Evolutionary conservation across 2,113 vertebrate species (phyloP), one percentile per base, ranked within the genome.

Genomic region (Peromyscus californicus): DNA sequence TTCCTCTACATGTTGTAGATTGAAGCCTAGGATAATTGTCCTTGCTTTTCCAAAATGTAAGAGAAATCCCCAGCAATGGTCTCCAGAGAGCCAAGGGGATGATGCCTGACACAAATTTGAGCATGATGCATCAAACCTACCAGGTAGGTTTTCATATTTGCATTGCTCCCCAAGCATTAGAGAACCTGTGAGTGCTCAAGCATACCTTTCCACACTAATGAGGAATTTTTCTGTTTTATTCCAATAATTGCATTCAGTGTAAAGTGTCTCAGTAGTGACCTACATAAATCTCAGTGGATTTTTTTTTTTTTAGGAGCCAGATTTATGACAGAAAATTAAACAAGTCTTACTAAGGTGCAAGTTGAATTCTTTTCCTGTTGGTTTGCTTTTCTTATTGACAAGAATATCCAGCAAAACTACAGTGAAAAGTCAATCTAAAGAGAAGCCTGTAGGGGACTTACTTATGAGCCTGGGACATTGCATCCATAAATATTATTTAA

Each of bases 361-460:
- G 79, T 83, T 36, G 93, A 80, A 88, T 95, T 78, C 75, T 19
- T 86, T 91, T 91, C 69, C 51, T 21, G n/a, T 36, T 48, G 6
- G 15, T 95, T 92, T 89, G 16, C 5, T 7, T 93, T 94, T 94
- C 90, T 89, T 80, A 83, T 59, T 65, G 78, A 80, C 42, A 89
- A 90, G 33, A 19, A 48, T 39, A 82, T 82, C 31, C 39, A 95
- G 59, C 51, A 5, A 72, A 45, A 0, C 33, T 65, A 31, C 69
- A 69, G 74, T 69, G 59, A 88, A 42, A 61, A 91, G 2, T 21
- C 11, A 75, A 54, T 69, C 39, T 90, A 79, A 65, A 83, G 61
- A 70, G 39, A 95, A 87, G 72, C 13, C 61, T 65, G 5, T 59
- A 85, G 72, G 54, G 19, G 24, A 61, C 36, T 76, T 93, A 87